Percentiles rank a stretch among this genome's conserved stretches.
Evolutionary conservation across 2,888 invertebrate genomes (phyloP).

Genomic region (Marasmarcha lunaedactyla): DNA sequence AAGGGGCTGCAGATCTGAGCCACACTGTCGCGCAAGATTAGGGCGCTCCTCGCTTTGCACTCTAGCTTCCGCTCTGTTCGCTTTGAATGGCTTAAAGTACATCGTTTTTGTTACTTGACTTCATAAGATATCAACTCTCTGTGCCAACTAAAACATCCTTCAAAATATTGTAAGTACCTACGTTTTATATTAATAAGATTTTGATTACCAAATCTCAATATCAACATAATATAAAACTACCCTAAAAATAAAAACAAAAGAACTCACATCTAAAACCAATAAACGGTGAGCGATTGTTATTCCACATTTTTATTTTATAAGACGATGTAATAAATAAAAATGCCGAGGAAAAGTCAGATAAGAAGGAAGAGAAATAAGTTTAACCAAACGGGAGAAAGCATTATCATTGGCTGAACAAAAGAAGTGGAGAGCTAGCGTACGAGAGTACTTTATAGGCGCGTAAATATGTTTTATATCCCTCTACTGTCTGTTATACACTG

Average conservation of each 20-base stretch:
- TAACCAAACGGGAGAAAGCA: conserved; percentile 66
- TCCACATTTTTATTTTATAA: conserved; percentile 7
- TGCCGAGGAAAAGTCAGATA: conserved; percentile 62
- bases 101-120: conserved; percentile 27
- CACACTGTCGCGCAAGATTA: conserved; percentile 59
- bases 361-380: conserved; percentile 66
- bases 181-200: no score
- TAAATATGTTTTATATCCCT: conserved; percentile 72
- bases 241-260: no score
- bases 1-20: conserved; percentile 51
- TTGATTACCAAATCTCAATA: no score
- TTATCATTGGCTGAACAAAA: conserved; percentile 71
- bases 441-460: conserved; percentile 72
- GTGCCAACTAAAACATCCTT: conserved; percentile 11
- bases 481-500: conserved; percentile 70
- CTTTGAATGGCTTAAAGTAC: conserved; percentile 37
- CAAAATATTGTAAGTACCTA: no score
- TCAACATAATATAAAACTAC: conserved; percentile 2
- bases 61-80: conserved; percentile 39
- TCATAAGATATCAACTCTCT: conserved; percentile 25
- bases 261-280: no score
- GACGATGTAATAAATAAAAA: conserved; percentile 53
- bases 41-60: conserved; percentile 53
- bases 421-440: conserved; percentile 68
- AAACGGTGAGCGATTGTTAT: no score